phyloP scores from a whole-genome alignment of 2,113 vertebrate species.

The Protobothrops mucrosquamatus region DNA sequence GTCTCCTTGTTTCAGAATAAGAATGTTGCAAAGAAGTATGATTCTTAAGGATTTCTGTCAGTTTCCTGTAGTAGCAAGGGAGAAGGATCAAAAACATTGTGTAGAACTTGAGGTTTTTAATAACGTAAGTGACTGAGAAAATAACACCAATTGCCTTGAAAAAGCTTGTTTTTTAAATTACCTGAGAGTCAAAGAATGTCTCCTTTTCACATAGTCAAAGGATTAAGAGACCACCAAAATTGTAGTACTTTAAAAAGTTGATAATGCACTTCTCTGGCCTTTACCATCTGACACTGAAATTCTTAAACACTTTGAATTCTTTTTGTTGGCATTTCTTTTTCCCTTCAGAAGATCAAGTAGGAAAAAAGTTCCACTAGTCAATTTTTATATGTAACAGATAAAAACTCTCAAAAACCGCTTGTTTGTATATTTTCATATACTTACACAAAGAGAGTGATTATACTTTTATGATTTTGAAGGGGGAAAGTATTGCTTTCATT shows the following conservation, averaged over 20 bases:
- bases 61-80: not conserved
- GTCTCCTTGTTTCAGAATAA: constrained; percentile 5
- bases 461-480: constrained; percentile 26
- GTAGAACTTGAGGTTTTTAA: constrained; percentile 35
- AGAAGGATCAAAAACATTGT: not conserved
- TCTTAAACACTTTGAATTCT: constrained; percentile 68
- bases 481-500: constrained; percentile 43
- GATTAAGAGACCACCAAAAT: constrained; percentile 66
- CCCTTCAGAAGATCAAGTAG: constrained; percentile 52
- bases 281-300: constrained; percentile 66
- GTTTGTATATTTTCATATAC: constrained; percentile 61
- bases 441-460: not conserved
- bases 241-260: constrained; percentile 70
- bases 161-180: constrained; percentile 55
- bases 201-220: constrained; percentile 59
- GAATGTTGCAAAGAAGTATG: constrained; percentile 21
- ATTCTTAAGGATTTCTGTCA: constrained; percentile 22
- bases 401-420: constrained; percentile 62
- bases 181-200: constrained; percentile 10
- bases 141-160: constrained; percentile 33
- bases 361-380: constrained; percentile 60
- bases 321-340: constrained; percentile 61
- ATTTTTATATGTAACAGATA: constrained; percentile 60
- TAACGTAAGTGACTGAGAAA: constrained; percentile 25
- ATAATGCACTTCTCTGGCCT: constrained; percentile 63